Percentiles rank a stretch among this genome's conserved stretches.
Conservation (phyloP, 1,140 invertebrate species). For the Stratiolaelaps scimitus region DNA sequence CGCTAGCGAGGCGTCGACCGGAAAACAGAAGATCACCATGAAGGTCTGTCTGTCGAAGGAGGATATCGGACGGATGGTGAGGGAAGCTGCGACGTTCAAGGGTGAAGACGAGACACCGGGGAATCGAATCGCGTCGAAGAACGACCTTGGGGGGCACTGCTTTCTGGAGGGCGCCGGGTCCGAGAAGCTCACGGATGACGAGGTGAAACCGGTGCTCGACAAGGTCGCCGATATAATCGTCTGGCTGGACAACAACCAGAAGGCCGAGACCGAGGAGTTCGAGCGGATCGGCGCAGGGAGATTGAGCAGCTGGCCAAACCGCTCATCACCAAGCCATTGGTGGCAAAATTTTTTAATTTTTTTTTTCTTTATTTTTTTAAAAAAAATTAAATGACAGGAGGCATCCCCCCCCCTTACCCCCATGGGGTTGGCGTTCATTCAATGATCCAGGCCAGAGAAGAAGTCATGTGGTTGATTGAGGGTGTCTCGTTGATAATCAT, state of each 20-base stretch:
- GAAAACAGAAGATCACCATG: conserved; percentile 94
- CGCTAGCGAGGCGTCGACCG: conserved; percentile 57
- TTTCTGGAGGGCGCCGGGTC: conserved; percentile 49
- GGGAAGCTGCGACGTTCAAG: conserved; percentile 88
- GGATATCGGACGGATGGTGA: conserved; percentile 94
- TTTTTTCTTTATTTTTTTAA: too few relatives aligned
- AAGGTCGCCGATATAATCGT: conserved; percentile 85
- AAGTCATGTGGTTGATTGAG: too few relatives aligned
- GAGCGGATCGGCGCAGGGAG: conserved; percentile 74
- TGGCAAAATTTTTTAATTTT: too few relatives aligned
- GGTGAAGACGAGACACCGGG: conserved; percentile 79
- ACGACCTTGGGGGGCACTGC: conserved; percentile 48
- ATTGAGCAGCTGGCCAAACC: conserved; percentile 41
- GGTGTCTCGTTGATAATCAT: too few relatives aligned
- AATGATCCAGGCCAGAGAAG: too few relatives aligned
- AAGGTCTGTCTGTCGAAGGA: conserved; percentile 90
- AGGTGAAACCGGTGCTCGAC: conserved; percentile 70
- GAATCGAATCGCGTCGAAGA: conserved; percentile 55
- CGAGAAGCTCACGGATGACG: conserved; percentile 58
- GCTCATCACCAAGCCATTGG: conserved; percentile 46
- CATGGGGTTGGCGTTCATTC: too few relatives aligned
- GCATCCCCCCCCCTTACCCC: too few relatives aligned
- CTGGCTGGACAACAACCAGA: conserved; percentile 85
- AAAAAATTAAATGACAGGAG: too few relatives aligned
- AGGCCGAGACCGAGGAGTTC: conserved; percentile 74